These are phyloP conservation scores for Pseudochirops corinnae DNA, from an alignment of 2,797 vertebrate species.

Conservation along the genomic window DNA sequence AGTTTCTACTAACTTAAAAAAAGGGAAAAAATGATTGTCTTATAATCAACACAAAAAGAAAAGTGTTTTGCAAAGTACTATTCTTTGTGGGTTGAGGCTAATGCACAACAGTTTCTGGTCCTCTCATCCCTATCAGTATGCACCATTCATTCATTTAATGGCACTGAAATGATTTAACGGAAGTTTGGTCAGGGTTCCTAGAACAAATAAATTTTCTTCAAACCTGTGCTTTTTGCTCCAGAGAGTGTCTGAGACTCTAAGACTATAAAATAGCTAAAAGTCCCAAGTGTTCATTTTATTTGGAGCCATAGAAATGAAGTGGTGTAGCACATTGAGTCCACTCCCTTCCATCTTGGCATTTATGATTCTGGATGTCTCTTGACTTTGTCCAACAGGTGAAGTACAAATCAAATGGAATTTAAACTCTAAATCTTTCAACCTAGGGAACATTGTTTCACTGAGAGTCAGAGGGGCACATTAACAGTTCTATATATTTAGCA, in stretches of 20 bases:
- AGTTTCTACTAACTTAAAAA: constrained; percentile 1
- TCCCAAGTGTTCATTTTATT: constrained; percentile 21
- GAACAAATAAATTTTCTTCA: constrained; percentile 6
- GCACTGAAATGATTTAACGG: constrained; percentile 31
- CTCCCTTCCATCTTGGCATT: constrained; percentile 15
- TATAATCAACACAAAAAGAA: background rate
- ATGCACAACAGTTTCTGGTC: background rate
- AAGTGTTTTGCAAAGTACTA: background rate
- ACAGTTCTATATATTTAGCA: background rate
- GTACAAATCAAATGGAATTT: background rate
- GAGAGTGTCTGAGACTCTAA: background rate
- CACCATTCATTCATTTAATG: background rate
- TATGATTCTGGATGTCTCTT: background rate
- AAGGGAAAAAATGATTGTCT: background rate
- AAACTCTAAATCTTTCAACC: constrained; percentile 25
- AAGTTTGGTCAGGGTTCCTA: background rate
- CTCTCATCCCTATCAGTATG: background rate
- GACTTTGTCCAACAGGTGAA: constrained; percentile 16
- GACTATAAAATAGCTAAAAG: background rate
- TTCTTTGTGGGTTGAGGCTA: background rate
- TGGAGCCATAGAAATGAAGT: constrained; percentile 23
- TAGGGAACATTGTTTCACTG: background rate
- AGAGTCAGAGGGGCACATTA: background rate
- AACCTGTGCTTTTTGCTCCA: background rate
- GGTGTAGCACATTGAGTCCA: background rate